These are phyloP conservation scores for Erebia ligea DNA, from an alignment of 2,888 invertebrate species.

Conservation along the genomic window DNA sequence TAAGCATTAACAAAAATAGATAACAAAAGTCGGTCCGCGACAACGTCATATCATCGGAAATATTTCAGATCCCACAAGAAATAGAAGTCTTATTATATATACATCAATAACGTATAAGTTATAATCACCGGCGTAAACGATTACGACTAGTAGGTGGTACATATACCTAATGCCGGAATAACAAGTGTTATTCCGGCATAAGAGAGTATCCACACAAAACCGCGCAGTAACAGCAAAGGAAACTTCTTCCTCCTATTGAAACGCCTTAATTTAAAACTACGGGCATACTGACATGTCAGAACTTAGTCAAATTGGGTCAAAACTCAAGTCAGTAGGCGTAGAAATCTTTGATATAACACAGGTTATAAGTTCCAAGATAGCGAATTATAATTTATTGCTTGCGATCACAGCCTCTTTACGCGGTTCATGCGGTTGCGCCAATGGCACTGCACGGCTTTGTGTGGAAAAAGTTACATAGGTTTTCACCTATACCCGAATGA, in stretches of 20 bases:
- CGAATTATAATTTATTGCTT: too few species aligned
- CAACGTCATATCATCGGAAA: slow-evolving; percentile 11
- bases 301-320: too few species aligned
- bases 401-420: background rate
- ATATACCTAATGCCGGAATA: too few species aligned
- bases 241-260: too few species aligned
- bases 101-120: slow-evolving; percentile 7
- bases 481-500: slow-evolving; percentile 60
- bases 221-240: background rate
- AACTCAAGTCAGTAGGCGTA: too few species aligned
- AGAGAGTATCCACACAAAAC: background rate
- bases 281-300: too few species aligned
- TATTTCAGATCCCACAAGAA: slow-evolving; percentile 28
- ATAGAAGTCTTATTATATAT: slow-evolving; percentile 2
- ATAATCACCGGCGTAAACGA: slow-evolving; percentile 41
- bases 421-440: too few species aligned
- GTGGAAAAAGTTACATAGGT: background rate
- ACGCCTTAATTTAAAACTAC: too few species aligned
- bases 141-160: slow-evolving; percentile 62
- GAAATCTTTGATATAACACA: too few species aligned
- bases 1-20: too few species aligned
- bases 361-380: too few species aligned
- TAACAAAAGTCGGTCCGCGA: background rate
- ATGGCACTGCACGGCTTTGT: background rate
- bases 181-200: too few species aligned